Conservation (phyloP, 2,888 invertebrate species). For the Sarcophaga caerulescens region DNA sequence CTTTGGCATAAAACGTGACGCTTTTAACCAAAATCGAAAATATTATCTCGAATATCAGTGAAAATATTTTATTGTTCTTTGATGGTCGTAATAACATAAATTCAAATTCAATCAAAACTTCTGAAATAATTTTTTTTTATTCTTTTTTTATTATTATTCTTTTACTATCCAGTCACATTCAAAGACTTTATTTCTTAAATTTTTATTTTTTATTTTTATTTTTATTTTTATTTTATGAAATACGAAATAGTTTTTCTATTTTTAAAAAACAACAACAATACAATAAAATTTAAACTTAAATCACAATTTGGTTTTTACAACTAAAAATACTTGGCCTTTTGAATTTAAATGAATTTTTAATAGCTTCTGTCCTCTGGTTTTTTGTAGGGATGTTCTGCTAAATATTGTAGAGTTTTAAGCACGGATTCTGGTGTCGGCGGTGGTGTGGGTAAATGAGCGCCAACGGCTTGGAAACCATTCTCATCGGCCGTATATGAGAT, state of each 20-base stretch:
- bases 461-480: slow-evolving; percentile 80
- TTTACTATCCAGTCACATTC: background rate
- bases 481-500: slow-evolving; percentile 82
- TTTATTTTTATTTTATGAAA: background rate
- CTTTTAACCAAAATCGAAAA: slow-evolving; percentile 16
- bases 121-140: no score
- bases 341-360: slow-evolving; percentile 13
- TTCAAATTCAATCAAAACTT: background rate
- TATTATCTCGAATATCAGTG: background rate
- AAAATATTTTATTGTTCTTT: background rate
- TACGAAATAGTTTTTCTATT: background rate
- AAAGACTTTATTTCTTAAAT: background rate
- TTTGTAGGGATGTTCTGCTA: slow-evolving; percentile 80
- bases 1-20: slow-evolving; percentile 33
- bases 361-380: slow-evolving; percentile 64
- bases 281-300: slow-evolving; percentile 20
- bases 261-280: background rate
- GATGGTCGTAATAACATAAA: slow-evolving; percentile 10
- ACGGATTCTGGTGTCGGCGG: slow-evolving; percentile 83
- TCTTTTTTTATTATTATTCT: no score
- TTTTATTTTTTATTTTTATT: background rate
- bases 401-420: slow-evolving; percentile 82
- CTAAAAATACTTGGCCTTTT: background rate
- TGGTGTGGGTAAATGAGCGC: slow-evolving; percentile 80
- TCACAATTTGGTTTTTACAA: slow-evolving; percentile 18